Conservation (phyloP, 2,797 vertebrate species). For the Picus viridis region DNA sequence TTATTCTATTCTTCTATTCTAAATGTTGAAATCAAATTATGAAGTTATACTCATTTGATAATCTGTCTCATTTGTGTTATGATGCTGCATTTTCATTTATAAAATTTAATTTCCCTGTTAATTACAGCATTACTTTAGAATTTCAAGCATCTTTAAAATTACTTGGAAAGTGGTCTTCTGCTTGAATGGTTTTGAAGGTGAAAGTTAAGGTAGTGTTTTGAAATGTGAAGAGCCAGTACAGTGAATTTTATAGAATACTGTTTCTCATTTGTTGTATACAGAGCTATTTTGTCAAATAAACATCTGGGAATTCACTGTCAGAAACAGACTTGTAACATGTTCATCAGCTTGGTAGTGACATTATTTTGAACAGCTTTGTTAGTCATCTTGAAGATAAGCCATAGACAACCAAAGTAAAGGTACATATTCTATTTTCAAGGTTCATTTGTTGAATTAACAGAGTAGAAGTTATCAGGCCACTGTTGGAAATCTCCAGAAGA, state of each 20-base stretch:
- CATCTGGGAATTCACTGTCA: background rate
- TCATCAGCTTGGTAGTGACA: background rate
- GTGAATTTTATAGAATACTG: background rate
- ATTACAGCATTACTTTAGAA: background rate
- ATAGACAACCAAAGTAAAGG: background rate
- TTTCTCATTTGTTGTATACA: background rate
- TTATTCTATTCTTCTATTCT: no score
- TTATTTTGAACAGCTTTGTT: background rate
- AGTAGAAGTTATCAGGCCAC: background rate
- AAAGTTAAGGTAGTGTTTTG: background rate
- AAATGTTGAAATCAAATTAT: background rate
- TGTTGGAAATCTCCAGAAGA: background rate
- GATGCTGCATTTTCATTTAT: background rate
- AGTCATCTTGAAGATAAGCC: background rate
- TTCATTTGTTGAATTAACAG: background rate
- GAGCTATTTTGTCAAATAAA: background rate
- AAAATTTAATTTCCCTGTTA: background rate
- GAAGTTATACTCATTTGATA: background rate
- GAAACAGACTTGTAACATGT: background rate
- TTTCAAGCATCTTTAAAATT: background rate
- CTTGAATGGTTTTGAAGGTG: background rate
- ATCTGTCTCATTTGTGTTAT: background rate
- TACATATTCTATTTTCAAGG: background rate
- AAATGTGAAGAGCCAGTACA: background rate
- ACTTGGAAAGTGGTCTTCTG: background rate